Percentiles rank a stretch among this genome's conserved stretches.
These are phyloP conservation scores for Hippocampus abdominalis DNA, from an alignment of 2,113 vertebrate species.

Conservation along the genomic window DNA sequence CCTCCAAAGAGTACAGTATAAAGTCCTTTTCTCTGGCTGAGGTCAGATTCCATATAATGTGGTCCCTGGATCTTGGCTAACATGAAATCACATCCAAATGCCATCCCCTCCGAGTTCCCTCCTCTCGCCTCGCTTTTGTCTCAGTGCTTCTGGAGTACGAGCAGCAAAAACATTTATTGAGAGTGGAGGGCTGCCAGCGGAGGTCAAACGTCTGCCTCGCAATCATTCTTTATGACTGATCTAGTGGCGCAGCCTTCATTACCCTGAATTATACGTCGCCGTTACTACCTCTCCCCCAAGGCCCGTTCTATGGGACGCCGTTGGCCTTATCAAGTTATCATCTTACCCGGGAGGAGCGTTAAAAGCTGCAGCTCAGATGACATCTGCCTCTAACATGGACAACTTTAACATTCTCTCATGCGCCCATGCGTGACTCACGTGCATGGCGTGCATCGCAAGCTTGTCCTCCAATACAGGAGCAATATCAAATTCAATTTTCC, in stretches of 20 bases:
- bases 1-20: neutral
- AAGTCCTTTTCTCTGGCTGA: constrained; percentile 22
- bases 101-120: constrained; percentile 23
- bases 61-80: constrained; percentile 37
- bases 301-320: constrained; percentile 34
- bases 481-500: neutral
- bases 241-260: constrained; percentile 68
- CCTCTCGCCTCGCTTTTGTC: constrained; percentile 25
- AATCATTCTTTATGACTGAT: constrained; percentile 70
- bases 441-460: constrained; percentile 31
- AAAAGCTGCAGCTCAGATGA: constrained; percentile 39
- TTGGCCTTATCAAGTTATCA: constrained; percentile 64
- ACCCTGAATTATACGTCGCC: constrained; percentile 64
- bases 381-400: constrained; percentile 68
- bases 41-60: constrained; percentile 41
- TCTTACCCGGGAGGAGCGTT: constrained; percentile 59
- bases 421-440: constrained; percentile 45
- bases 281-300: constrained; percentile 66
- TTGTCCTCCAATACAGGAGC: neutral
- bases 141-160: constrained; percentile 35
- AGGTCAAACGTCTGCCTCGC: constrained; percentile 66
- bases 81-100: constrained; percentile 27
- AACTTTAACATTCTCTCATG: constrained; percentile 51
- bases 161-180: constrained; percentile 57
- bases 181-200: constrained; percentile 62